Evolutionary conservation across 2,888 invertebrate genomes (phyloP), one percentile per base, ranked within the genome.

Genomic region (Hydriomena furcata): DNA sequence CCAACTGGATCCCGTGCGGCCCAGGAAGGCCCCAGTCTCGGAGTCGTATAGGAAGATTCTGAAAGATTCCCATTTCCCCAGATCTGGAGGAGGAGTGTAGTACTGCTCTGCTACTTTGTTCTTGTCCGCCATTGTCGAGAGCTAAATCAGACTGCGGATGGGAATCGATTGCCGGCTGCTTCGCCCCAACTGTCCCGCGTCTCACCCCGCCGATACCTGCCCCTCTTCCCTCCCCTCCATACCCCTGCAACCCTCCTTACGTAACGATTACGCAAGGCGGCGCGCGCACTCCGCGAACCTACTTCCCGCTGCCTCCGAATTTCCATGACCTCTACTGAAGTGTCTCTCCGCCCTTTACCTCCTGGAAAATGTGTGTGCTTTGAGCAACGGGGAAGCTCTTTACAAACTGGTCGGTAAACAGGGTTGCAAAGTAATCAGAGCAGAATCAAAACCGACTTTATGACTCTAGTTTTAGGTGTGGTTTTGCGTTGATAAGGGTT

Each of bases 1-100:
- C 98, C 98, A 98, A 91, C 97, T 97, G 77, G 94, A 92, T 69
- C 96, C 97, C 58, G 97, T 97, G 71, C 98, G 93, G 70, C 98
- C 98, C 69, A 98, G 92, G 84, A 98, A 94, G 91, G 97, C 96
- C 76, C 94, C 94, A 57, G 97, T 97, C 89, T 98, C 97, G 68
- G 96, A 93, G 92, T 98, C 97, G 95, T 95, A 98, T 65, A 98
- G 83, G 92, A 98, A 98, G 76, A 93, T 91, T 84, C 92, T 93
- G 91, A 97, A 94, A 73, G 94, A 92, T 89, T 96, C 95, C 96
- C 96, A 96, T 93, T 93, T 94, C 65, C 95, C 95, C 71, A 96
- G 92, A 79, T 94, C 94, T 56, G 95, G 95, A 68, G 96, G 96
- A 66, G 95, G 94, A 73, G 94, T 84, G 86, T 95, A 96, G 87